Base-by-base conservation (phyloP, 2,888 invertebrate genomes). In the Rosalia funebris region DNA sequence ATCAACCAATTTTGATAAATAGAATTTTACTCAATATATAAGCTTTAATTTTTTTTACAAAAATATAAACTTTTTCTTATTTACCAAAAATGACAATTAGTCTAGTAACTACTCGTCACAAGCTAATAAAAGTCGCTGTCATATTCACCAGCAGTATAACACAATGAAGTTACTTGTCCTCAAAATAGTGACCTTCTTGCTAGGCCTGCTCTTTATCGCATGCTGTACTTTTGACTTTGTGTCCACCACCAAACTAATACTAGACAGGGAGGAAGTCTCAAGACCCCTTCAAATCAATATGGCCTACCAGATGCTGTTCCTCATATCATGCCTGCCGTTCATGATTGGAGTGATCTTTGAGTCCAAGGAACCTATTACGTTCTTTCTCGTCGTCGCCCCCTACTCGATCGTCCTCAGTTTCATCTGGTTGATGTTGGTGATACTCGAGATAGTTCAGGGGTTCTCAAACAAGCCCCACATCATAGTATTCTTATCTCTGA, bases 251-350 rank as follows among this genome's bases (percentile, higher is more conserved):
- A 52, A 31, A 10, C n/a, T 46, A 19, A 31, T 52, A n/a, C n/a
- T 19, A 10, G 11, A 32, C 10, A 14, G 7, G 7, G 12, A 12
- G 10, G 12, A 54, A 12, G 31, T 47, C 1, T 42, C 36, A n/a
- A 55, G 55, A 10, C 17, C 48, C 0, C 7, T 56, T 1, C 36
- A 53, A 25, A 16, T 62, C 9, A 56, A 62, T 36, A 10, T 59
- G 19, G 52, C 16, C 10, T 56, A 42, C 42, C 62, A 62, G 46
- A 46, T 47, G 19, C 55, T 62, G 11, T 59, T 59, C 10, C 31
- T 62, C 2, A 46, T 59, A 45, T 39, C 55, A 2, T 56, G 47
- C 37, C 14, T 56, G 17, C 62, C 62, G 1, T 45, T 56, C 14
- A 15, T 56, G 1, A 32, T 55, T n/a, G 60, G 60, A 12, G 16